Evolutionary conservation across 1,140 invertebrate species (phyloP).

Genomic region (Drosophila subobscura): DNA sequence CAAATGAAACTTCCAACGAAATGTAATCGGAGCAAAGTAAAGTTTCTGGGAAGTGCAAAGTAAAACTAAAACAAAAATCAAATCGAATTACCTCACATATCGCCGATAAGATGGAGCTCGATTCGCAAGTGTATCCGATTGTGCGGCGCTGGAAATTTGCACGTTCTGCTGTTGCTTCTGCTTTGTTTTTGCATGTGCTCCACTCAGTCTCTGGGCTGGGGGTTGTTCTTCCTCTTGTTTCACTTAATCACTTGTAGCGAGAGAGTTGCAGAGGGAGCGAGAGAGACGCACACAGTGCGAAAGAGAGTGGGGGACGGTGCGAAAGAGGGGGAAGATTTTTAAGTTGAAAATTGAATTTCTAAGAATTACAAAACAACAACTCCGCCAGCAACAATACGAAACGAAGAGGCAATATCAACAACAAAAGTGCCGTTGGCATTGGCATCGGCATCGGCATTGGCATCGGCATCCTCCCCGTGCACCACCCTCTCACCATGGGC

Average conservation of each 20-base stretch:
- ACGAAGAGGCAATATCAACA: conserved; percentile 11
- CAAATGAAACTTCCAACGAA: too few species aligned
- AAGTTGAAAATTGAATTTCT: conserved; percentile 82
- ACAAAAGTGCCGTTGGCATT: conserved; percentile 62
- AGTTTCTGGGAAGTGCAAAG: too few species aligned
- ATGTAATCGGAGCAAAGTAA: too few species aligned
- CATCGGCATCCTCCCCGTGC: background rate
- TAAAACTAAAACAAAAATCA: too few species aligned
- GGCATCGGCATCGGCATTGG: background rate
- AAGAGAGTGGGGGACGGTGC: background rate
- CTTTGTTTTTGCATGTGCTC: conserved; percentile 65
- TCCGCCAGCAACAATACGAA: conserved; percentile 15
- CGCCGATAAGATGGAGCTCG: too few species aligned
- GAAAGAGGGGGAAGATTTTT: conserved; percentile 43
- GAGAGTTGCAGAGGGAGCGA: conserved; percentile 16
- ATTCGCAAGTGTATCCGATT: conserved; percentile 13
- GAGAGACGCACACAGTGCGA: too few species aligned
- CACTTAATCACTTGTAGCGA: conserved; percentile 77
- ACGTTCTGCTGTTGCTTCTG: background rate
- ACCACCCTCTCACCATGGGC: conserved; percentile 9
- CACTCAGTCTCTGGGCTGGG: conserved; percentile 21
- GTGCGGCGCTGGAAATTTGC: too few species aligned
- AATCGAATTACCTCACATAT: too few species aligned
- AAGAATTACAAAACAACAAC: conserved; percentile 70
- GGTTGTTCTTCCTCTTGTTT: conserved; percentile 44